A percentile compares a stretch with the other conserved stretches of the same genome.
phyloP scores from a whole-genome alignment of 2,797 vertebrate genomes.

The Malacoctenus gilli region DNA sequence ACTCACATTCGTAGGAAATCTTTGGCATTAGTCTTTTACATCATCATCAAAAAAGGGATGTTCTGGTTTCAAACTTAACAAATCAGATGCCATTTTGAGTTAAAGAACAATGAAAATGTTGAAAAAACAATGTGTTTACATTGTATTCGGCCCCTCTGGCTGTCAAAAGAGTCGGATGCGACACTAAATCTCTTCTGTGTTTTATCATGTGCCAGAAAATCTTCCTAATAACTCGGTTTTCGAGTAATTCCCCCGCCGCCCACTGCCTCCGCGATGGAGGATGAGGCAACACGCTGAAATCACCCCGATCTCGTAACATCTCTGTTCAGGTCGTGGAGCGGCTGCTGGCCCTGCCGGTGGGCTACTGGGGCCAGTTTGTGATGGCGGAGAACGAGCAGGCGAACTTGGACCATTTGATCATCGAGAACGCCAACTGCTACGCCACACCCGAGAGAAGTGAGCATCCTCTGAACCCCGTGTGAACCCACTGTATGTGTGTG shows the following conservation, averaged over 20 bases:
- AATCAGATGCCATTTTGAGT: no score
- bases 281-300: constrained; percentile 52
- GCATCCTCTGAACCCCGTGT: no score
- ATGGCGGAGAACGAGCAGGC: constrained; percentile 84
- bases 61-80: no score
- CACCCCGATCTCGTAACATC: constrained; percentile 6
- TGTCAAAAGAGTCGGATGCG: no score
- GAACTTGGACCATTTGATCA: constrained; percentile 83
- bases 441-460: constrained; percentile 93
- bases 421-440: constrained; percentile 90
- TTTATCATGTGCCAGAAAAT: constrained; percentile 8
- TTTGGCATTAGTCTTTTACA: no score
- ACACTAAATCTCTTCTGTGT: background rate
- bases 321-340: constrained; percentile 88
- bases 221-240: background rate
- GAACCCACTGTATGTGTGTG: no score
- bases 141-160: no score
- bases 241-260: constrained; percentile 6
- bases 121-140: no score
- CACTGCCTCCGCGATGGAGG: constrained; percentile 14
- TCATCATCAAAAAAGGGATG: no score
- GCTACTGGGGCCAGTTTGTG: constrained; percentile 92
- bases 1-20: no score
- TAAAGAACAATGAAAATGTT: no score
- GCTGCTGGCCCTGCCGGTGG: constrained; percentile 85